phyloP scores from a whole-genome alignment of 2,797 vertebrate species.

The Spheniscus humboldti region DNA sequence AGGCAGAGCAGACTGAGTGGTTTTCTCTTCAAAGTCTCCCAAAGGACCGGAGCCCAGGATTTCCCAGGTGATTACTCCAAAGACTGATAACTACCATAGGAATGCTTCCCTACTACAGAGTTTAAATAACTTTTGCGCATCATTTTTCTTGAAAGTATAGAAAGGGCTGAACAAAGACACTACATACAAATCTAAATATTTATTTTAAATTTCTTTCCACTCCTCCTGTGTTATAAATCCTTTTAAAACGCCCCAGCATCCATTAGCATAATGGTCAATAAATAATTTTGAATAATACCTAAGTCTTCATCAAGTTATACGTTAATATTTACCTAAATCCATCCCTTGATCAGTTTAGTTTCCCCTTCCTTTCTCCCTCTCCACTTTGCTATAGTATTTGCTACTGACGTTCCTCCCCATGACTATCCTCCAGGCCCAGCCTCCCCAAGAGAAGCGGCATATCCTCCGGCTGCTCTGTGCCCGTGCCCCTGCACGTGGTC shows the following conservation, averaged over 20 bases:
- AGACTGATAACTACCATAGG: neutral
- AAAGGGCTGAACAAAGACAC: neutral
- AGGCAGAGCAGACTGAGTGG: neutral
- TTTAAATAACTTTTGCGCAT: neutral
- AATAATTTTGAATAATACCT: neutral
- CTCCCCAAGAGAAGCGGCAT: neutral
- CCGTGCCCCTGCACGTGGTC: accelerated
- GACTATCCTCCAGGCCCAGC: neutral
- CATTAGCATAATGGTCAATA: neutral
- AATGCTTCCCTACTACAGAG: neutral
- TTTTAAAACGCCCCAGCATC: neutral
- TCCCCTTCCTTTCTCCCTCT: neutral
- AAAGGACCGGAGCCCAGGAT: neutral
- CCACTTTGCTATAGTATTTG: neutral
- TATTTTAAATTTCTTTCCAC: neutral
- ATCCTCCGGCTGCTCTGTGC: neutral
- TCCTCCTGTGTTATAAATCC: neutral
- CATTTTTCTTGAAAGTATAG: neutral
- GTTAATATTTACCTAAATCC: neutral
- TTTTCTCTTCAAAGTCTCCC: neutral
- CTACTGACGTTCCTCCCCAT: neutral
- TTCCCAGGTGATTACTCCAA: neutral
- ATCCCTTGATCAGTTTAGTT: neutral
- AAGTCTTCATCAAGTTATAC: neutral
- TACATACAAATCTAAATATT: neutral